Percentiles rank a stretch among this genome's conserved stretches.
These are phyloP conservation scores for Amazona vittata DNA, from an alignment of 2,113 vertebrate species.

Conservation along the genomic window DNA sequence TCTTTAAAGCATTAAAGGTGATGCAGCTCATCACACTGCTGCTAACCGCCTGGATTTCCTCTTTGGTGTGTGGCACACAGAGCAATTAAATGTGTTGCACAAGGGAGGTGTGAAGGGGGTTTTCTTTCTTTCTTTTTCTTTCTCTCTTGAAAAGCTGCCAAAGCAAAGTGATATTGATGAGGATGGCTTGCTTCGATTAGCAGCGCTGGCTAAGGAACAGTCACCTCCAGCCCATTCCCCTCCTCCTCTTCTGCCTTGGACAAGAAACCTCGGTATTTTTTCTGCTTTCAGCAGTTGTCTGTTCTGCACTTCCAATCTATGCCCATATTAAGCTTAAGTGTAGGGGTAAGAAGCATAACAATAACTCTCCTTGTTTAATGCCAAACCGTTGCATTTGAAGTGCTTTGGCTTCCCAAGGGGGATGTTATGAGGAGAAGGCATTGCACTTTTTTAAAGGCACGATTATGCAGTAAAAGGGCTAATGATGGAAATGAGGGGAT, in stretches of 20 bases:
- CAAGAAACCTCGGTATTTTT: not conserved
- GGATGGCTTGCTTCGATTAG: constrained; percentile 10
- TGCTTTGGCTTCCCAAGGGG: not conserved
- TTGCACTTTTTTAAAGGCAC: not conserved
- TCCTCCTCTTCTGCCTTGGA: not conserved
- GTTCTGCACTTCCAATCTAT: not conserved
- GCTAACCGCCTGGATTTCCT: constrained; percentile 13
- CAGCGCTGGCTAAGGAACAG: not conserved
- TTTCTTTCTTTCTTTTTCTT: not conserved
- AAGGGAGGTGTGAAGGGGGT: not conserved
- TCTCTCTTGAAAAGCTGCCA: constrained; percentile 1
- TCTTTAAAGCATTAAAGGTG: not conserved
- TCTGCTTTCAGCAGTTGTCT: not conserved
- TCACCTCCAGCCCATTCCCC: not conserved
- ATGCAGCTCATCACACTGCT: not conserved
- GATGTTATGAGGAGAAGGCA: not conserved
- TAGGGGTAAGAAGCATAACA: not conserved
- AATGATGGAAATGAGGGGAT: not conserved
- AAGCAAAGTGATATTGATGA: constrained; percentile 53
- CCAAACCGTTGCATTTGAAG: not conserved
- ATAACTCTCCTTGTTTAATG: constrained; percentile 3
- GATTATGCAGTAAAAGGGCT: not conserved
- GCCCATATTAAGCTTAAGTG: not conserved
- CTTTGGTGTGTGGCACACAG: not conserved
- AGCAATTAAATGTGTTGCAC: not conserved